Conservation (phyloP, 2,797 vertebrate species). For the Melanogrammus aeglefinus region DNA sequence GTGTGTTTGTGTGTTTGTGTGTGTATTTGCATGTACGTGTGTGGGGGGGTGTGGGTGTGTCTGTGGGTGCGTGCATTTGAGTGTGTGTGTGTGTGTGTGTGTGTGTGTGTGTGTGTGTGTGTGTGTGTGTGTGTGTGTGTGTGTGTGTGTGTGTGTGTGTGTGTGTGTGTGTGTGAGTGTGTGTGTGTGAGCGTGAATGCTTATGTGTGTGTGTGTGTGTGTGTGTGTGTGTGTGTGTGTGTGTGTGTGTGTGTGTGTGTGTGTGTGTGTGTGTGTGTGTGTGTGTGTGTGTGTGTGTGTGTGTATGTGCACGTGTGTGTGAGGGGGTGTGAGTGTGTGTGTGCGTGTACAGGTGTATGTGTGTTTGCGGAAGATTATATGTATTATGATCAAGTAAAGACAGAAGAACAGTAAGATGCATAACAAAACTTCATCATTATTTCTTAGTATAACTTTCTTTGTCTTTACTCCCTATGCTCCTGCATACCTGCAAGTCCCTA, state of each 20-base stretch:
- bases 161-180: conserved; percentile 39
- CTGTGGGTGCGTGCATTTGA: background rate
- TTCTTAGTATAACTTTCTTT: conserved; percentile 26
- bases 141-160: conserved; percentile 29
- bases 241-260: conserved; percentile 18
- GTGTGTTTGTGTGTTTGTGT: conserved; percentile 17
- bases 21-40: no score
- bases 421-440: background rate
- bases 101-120: conserved; percentile 15
- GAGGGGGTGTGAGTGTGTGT: conserved; percentile 34
- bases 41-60: conserved; percentile 13
- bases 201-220: conserved; percentile 17
- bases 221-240: conserved; percentile 6
- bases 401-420: background rate
- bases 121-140: conserved; percentile 18
- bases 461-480: conserved; percentile 11
- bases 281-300: conserved; percentile 7
- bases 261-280: conserved; percentile 15
- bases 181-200: conserved; percentile 15
- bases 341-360: conserved; percentile 30
- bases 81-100: conserved; percentile 36
- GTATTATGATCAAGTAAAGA: conserved; percentile 21
- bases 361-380: background rate
- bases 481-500: conserved; percentile 45
- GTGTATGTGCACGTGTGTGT: conserved; percentile 29